Base-by-base conservation (phyloP, 2,113 vertebrate genomes). In the Elachura formosa region DNA sequence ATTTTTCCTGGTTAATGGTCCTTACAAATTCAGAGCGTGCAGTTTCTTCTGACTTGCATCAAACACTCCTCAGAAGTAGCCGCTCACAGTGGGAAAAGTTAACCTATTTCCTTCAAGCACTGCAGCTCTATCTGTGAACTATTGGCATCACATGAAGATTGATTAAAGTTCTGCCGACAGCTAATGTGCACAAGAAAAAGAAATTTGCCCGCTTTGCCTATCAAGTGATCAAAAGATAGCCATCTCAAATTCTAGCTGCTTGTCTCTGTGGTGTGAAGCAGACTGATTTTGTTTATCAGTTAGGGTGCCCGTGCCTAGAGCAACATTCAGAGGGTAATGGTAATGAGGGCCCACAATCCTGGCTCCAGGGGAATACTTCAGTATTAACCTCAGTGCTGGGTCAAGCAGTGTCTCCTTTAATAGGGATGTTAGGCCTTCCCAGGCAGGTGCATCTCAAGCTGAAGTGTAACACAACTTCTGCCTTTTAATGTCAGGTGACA, bases 401-500 rank as follows among this genome's bases (percentile, higher is more conserved):
- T 96, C 96, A 89, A 54, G 73, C 55, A 41, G 64, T 80, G 5
- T 61, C 71, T 68, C 63, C 91, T 90, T 94, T 79, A 89, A 93
- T 93, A 96, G 68, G 83, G 52, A 36, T 77, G 63, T 89, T 93
- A 75, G 76, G 94, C n/a, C 95, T 96, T 82, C 66, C 67, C 56
- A 85, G 84, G 80, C 76, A 93, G 89, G 77, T 81, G 22, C 49
- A 62, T 77, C 92, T 63, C 82, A 71, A 90, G 86, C 63, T 75
- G 71, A 93, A 93, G 64, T 89, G 77, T 62, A 80, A 38, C 72
- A 43, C 95, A 87, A 89, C 76, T 97, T 76, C 69, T 94, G 87
- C 69, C 62, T 89, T 93, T 64, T 84, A 87, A n/a, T 88, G 76
- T 94, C 93, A 94, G 92, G 74, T 95, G 94, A 87, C 91, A 96